Base-by-base conservation (phyloP, 2,888 invertebrate genomes). In the Lapara coniferarum region DNA sequence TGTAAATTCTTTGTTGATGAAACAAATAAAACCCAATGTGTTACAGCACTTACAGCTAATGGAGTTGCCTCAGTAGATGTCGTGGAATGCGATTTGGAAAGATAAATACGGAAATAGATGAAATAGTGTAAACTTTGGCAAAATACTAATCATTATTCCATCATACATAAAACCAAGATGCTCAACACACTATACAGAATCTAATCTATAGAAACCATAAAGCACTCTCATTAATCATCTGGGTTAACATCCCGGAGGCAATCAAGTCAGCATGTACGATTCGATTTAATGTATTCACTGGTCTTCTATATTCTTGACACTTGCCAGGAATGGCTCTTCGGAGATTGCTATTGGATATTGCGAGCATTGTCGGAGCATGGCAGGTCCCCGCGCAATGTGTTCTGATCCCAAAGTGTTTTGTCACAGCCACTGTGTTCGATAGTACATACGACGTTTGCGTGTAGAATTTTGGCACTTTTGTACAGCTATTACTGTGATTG, bases 351-450 rank as follows among this genome's bases (percentile, higher is more conserved):
- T 69, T 69, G 68, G 44, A 69, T 49, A n/a, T 37, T 46, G 55
- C 25, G 56, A 52, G 53, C 52, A 49, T 25, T 52, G 63, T 16
- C 53, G 44, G 37, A 53, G 68, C 68, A 53, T 56, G 69, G 74
- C 69, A 58, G 53, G 25, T 67, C 75, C 72, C 72, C 3, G 59
- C 56, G 56, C 72, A 70, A 75, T 74, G 63, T 69, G 44, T 8
- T 63, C 56, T 14, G 30, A 12, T 63, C 63, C 53, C 68, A 59
- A 63, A 69, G 52, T 53, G 53, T 63, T 53, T 68, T 68, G 59
- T 69, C 68, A 53, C 56, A 13, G 46, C 19, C 25, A 53, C 63
- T 46, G 53, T 52, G 46, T 63, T 53, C 53, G 19, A 63, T 44
- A 44, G 59, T 1, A 63, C 16, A 2, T 25, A 37, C 2, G 46